Evolutionary conservation across 2,113 vertebrate genomes (phyloP), one percentile per base, ranked within the genome.

Genomic region (Epinephelus fuscoguttatus): DNA sequence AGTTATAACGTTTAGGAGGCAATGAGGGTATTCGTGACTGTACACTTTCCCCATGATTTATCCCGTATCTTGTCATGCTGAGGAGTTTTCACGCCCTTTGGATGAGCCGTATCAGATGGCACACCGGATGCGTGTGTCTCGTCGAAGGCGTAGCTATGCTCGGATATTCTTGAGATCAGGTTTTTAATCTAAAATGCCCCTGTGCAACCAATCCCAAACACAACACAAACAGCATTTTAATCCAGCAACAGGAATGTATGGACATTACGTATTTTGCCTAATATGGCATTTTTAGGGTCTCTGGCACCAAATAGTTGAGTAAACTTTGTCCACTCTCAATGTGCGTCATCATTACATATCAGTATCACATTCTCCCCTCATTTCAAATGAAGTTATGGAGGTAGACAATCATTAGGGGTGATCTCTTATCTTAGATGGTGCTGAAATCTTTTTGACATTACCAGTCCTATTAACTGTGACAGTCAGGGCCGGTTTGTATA

Each of bases 1-100:
- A 79, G 42, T 30, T 13, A 49, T 19, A 37, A 33, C 33, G 2
- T 23, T 45, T 11, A 23, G 47, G 27, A 13, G 21, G 59, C 18
- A 18, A 91, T 93, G 81, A 86, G 88, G 93, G 91, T 93, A 40
- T 95, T 93, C 81, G 90, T 94, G 93, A 94, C 91, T 91, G 79
- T 81, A 76, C 73, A 82, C 71, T 68, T 88, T 73, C 57, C 62
- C 37, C 25, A 10, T n/a, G 79, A 82, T 15, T 69, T 45, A 21
- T 78, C 84, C 86, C 82, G 25, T 78, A 89, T 92, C 85, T 63
- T 17, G 82, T 94, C 88, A 88, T 30, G 78, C 67, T 0, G 78
- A 37, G 52, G 19, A 45, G 18, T 49, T 85, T 89, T 89, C 85
- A 91, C 82, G 75, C 90, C 74, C 70, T 75, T 67, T n/a, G 79